phyloP scores from a whole-genome alignment of 2,888 invertebrate species.

The Microchrysa polita region DNA sequence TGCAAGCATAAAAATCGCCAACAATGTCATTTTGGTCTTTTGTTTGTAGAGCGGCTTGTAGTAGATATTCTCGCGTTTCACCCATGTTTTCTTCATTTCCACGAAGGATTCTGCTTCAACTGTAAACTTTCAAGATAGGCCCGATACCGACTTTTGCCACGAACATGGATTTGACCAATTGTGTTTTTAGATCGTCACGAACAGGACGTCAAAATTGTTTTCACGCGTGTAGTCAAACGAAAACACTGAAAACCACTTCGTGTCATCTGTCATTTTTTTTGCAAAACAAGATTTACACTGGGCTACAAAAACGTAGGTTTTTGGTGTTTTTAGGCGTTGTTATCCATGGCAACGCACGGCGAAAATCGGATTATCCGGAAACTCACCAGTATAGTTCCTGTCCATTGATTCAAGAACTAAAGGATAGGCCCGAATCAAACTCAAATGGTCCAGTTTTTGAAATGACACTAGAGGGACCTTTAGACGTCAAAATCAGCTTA shows the following conservation, averaged over 20 bases:
- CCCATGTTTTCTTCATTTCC: constrained; percentile 63
- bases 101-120: neutral
- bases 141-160: neutral
- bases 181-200: neutral
- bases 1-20: constrained; percentile 61
- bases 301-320: too few relatives aligned
- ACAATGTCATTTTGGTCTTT: constrained; percentile 63
- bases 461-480: too few relatives aligned
- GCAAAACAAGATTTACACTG: constrained; percentile 19
- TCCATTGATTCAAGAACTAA: too few relatives aligned
- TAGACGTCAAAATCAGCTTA: too few relatives aligned
- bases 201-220: neutral
- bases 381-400: too few relatives aligned
- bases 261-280: too few relatives aligned
- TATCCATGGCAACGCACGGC: too few relatives aligned
- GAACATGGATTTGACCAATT: constrained; percentile 13
- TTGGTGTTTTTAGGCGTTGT: too few relatives aligned
- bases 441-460: too few relatives aligned
- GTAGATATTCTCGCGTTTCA: constrained; percentile 63
- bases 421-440: too few relatives aligned
- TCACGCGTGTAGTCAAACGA: too few relatives aligned
- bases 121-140: neutral
- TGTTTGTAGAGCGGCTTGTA: constrained; percentile 64
- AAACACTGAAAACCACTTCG: neutral
- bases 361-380: too few relatives aligned